Percentiles rank a stretch among this genome's conserved stretches.
These are phyloP conservation scores for Agrotis exclamationis DNA, from an alignment of 2,888 invertebrate species.

Conservation along the genomic window DNA sequence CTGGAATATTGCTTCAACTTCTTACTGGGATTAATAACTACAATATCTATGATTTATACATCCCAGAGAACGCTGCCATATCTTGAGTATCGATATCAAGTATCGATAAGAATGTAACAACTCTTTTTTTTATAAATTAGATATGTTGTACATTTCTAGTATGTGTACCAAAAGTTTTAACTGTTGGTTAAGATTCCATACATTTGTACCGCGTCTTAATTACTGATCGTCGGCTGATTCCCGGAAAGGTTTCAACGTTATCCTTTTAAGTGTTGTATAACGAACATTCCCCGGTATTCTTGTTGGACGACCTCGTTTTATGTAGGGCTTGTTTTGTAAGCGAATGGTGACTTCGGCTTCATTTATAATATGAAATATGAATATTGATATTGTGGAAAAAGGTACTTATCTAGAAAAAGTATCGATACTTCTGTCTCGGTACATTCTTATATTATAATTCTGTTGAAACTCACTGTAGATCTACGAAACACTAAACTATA, in stretches of 20 bases:
- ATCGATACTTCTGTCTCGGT: neutral
- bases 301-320: conserved; percentile 28
- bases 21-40: too few species aligned
- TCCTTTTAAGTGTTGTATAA: conserved; percentile 41
- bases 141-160: neutral
- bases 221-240: conserved; percentile 21
- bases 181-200: conserved; percentile 18
- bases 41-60: too few species aligned
- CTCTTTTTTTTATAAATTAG: too few species aligned
- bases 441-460: neutral
- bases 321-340: conserved; percentile 31
- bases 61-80: too few species aligned
- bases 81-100: too few species aligned
- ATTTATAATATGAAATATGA: neutral
- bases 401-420: neutral
- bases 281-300: conserved; percentile 28
- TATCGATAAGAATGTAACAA: too few species aligned
- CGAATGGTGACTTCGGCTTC: conserved; percentile 14
- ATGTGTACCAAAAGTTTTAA: conserved; percentile 14
- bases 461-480: neutral
- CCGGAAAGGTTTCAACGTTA: conserved; percentile 27
- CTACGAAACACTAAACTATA: too few species aligned
- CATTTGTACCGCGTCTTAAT: conserved; percentile 32
- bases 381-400: too few species aligned
- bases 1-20: too few species aligned